These are phyloP conservation scores for Pachyramphus minor DNA, from an alignment of 2,113 vertebrate species.

Conservation along the genomic window DNA sequence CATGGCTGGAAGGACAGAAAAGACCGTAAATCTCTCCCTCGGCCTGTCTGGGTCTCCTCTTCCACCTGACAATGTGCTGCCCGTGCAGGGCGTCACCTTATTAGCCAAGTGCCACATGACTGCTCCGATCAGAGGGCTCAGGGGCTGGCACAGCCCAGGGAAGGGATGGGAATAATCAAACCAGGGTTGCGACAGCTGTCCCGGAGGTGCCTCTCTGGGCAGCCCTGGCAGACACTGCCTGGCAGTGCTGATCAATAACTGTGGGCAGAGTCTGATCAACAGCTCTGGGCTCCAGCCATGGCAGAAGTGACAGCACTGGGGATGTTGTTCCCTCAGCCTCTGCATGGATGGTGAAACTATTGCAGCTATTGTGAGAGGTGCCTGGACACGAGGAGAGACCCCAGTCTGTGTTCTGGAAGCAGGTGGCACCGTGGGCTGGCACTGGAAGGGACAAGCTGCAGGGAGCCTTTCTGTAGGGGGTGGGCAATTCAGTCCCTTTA, in stretches of 20 bases:
- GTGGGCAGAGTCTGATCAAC: not conserved
- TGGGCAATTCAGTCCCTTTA: not conserved
- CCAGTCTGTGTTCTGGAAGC: not conserved
- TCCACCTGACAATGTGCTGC: slow-evolving; percentile 73
- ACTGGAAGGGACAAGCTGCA: not conserved
- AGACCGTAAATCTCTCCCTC: slow-evolving; percentile 61
- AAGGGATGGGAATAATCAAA: not conserved
- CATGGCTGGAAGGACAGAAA: slow-evolving; percentile 64
- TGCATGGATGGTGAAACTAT: not conserved
- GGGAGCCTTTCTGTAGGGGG: rapidly evolving
- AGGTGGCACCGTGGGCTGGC: not conserved
- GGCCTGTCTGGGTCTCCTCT: slow-evolving; percentile 62
- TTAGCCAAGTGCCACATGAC: slow-evolving; percentile 65
- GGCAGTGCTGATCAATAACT: not conserved
- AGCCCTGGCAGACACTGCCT: not conserved
- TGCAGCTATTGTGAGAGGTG: not conserved
- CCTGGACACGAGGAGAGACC: not conserved
- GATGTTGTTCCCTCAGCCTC: not conserved
- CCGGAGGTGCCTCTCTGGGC: not conserved
- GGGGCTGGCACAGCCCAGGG: not conserved
- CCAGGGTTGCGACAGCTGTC: not conserved
- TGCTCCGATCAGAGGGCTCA: slow-evolving; percentile 63
- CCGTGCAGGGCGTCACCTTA: slow-evolving; percentile 33
- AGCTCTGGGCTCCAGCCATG: not conserved
- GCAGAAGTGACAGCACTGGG: not conserved